phyloP scores from a whole-genome alignment of 2,113 vertebrate genomes.

The Manacus vitellinus region DNA sequence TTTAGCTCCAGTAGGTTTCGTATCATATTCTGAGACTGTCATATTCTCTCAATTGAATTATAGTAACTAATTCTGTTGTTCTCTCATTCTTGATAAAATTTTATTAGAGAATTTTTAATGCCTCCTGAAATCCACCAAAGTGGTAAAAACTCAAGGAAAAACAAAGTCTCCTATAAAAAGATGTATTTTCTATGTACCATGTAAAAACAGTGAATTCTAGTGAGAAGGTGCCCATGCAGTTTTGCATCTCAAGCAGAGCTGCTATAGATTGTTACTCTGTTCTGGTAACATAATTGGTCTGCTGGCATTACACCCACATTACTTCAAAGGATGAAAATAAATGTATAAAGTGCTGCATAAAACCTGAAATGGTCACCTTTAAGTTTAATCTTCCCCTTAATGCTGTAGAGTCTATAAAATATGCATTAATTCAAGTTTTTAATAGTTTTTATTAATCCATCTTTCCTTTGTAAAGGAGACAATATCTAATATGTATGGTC shows the following conservation, averaged over 20 bases:
- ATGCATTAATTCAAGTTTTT: conserved; percentile 74
- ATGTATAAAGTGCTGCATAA: conserved; percentile 67
- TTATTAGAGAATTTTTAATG: neutral
- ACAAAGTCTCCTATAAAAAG: neutral
- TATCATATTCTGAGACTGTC: neutral
- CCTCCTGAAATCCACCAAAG: neutral
- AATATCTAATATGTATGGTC: conserved; percentile 22
- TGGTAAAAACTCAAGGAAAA: neutral
- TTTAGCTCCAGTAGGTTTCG: neutral
- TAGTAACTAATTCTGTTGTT: neutral
- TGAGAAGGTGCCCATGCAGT: neutral
- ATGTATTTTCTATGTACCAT: neutral
- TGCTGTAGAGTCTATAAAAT: conserved; percentile 73
- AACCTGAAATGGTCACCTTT: conserved; percentile 70
- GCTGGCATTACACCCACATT: conserved; percentile 62
- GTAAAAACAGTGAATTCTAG: neutral
- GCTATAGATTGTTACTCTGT: conserved; percentile 3
- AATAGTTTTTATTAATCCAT: conserved; percentile 72
- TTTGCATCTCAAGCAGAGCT: conserved; percentile 33
- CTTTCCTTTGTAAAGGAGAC: conserved; percentile 61
- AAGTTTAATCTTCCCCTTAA: conserved; percentile 76
- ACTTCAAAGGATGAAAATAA: conserved; percentile 67
- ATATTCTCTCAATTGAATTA: neutral
- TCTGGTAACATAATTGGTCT: conserved; percentile 60
- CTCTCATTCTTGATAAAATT: neutral